Evolutionary conservation across 1,140 invertebrate species (phyloP).

Genomic region (Thaumetopoea pityocampa): DNA sequence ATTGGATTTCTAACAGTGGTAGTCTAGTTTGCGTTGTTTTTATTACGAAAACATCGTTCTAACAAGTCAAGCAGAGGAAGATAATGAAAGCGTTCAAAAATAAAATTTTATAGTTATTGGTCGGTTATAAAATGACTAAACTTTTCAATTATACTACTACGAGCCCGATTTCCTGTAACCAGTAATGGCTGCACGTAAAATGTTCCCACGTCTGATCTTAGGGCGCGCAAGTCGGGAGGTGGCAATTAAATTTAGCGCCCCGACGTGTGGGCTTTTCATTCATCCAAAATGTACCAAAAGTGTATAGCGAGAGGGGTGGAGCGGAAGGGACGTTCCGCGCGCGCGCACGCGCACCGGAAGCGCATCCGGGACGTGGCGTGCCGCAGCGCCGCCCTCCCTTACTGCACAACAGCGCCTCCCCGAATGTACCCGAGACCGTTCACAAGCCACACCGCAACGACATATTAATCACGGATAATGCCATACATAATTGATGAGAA

Average conservation of each 20-base stretch:
- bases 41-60: no score
- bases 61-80: no score
- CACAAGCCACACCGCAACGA: slow-evolving; percentile 10
- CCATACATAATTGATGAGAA: slow-evolving; percentile 18
- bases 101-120: no score
- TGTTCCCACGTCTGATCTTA: slow-evolving; percentile 16
- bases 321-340: slow-evolving; percentile 65
- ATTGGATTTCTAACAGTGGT: no score
- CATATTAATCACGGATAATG: slow-evolving; percentile 15
- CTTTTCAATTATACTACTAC: no score
- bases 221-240: slow-evolving; percentile 11
- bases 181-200: no score
- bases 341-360: slow-evolving; percentile 61
- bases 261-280: slow-evolving; percentile 29
- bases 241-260: slow-evolving; percentile 23
- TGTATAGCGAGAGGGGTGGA: slow-evolving; percentile 51
- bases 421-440: slow-evolving; percentile 11
- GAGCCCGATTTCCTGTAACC: no score
- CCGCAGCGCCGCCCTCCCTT: slow-evolving; percentile 41
- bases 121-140: no score
- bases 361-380: slow-evolving; percentile 65
- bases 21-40: no score
- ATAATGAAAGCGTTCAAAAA: no score
- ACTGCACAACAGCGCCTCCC: slow-evolving; percentile 35
- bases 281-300: slow-evolving; percentile 39